These are phyloP conservation scores for Telmatochromis sp. DNA, from an alignment of 2,113 vertebrate genomes.

Conservation along the genomic window DNA sequence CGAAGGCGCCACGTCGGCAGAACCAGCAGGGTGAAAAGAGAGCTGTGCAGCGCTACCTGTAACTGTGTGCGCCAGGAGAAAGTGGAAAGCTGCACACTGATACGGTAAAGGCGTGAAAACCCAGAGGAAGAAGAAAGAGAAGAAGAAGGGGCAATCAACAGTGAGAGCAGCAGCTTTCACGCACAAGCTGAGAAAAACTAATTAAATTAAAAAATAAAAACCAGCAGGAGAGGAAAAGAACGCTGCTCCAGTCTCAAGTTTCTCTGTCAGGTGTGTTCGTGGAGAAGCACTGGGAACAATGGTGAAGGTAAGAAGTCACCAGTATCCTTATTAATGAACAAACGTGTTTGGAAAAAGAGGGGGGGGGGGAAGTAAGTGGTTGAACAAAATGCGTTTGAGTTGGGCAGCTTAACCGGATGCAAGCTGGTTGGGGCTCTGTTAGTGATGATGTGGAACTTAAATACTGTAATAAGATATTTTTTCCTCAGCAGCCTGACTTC, in stretches of 20 bases:
- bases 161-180: not conserved
- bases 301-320: slow-evolving; percentile 59
- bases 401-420: not conserved
- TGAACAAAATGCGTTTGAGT: not conserved
- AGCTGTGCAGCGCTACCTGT: not conserved
- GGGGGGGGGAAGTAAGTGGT: not conserved
- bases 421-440: not conserved
- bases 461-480: not conserved
- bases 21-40: slow-evolving; percentile 9
- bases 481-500: no score
- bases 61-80: not conserved
- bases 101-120: not conserved
- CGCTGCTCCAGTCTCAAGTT: slow-evolving; percentile 14
- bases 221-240: not conserved
- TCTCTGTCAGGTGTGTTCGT: slow-evolving; percentile 29
- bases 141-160: not conserved
- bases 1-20: slow-evolving; percentile 70
- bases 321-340: not conserved
- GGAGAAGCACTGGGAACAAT: slow-evolving; percentile 39
- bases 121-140: not conserved
- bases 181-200: not conserved
- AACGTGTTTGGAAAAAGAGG: not conserved
- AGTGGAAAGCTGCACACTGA: not conserved
- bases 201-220: not conserved
- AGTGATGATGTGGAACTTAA: not conserved